phyloP scores from a whole-genome alignment of 2,113 vertebrate species.

The Crypturellus undulatus region DNA sequence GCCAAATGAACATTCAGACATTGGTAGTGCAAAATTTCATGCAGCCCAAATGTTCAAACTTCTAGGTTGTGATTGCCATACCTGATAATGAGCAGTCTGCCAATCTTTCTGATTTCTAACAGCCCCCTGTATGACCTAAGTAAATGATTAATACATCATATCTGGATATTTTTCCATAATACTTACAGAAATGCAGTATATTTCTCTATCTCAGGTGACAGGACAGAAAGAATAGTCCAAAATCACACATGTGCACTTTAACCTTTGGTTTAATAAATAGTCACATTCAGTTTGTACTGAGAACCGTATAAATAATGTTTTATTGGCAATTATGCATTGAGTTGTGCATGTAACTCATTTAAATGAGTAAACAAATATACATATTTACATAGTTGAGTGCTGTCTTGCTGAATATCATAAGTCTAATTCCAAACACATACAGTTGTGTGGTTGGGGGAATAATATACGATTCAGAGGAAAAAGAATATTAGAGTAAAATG shows the following conservation, averaged over 20 bases:
- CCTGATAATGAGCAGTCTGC: not conserved
- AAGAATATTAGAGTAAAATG: not conserved
- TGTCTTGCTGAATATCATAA: not conserved
- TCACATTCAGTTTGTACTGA: not conserved
- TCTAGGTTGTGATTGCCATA: not conserved
- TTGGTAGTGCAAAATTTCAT: not conserved
- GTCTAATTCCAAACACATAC: not conserved
- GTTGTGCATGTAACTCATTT: not conserved
- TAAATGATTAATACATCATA: not conserved
- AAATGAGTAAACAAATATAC: not conserved
- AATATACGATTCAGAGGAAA: not conserved
- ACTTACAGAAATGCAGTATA: not conserved
- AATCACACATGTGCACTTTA: not conserved
- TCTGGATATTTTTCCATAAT: not conserved
- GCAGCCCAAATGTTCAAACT: not conserved
- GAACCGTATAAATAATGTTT: not conserved
- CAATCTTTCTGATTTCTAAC: not conserved
- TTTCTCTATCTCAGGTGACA: not conserved
- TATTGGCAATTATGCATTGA: not conserved
- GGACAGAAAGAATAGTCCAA: not conserved
- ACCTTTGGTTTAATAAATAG: not conserved
- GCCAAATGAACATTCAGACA: not conserved
- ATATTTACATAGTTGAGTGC: not conserved
- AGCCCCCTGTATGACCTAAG: not conserved
- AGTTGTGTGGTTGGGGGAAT: not conserved